Evolutionary conservation across 2,888 invertebrate genomes (phyloP).

Genomic region (Drosophila neonasuta): DNA sequence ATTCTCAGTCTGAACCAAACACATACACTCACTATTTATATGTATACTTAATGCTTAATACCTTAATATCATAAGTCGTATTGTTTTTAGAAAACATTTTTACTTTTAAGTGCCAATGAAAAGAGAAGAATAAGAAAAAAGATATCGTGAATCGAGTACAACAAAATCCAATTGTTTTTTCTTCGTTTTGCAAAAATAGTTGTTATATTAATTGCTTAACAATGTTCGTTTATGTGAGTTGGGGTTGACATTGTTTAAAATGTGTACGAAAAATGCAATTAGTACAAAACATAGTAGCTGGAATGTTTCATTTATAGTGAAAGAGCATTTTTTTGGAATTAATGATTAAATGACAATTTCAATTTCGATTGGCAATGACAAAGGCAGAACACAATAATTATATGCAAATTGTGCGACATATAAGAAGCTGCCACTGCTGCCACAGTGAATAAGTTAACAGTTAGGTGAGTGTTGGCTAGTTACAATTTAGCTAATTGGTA

Average conservation of each 20-base stretch:
- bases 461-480: conserved; percentile 32
- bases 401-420: conserved; percentile 59
- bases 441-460: conserved; percentile 21
- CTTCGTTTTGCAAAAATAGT: conserved; percentile 10
- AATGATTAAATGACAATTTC: conserved; percentile 1
- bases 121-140: conserved; percentile 22
- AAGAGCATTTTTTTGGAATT: conserved; percentile 8
- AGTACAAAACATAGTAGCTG: conserved; percentile 6
- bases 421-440: conserved; percentile 59
- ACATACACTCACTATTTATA: conserved; percentile 28
- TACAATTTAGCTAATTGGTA: conserved; percentile 42
- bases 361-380: conserved; percentile 1
- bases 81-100: conserved; percentile 67
- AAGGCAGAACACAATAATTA: conserved; percentile 55
- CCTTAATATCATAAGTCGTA: conserved; percentile 36
- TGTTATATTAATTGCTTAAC: conserved; percentile 42
- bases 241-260: conserved; percentile 41
- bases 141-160: conserved; percentile 26
- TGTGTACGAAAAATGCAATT: conserved; percentile 6
- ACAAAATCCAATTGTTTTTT: conserved; percentile 25
- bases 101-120: conserved; percentile 44
- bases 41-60: conserved; percentile 17
- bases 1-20: neutral
- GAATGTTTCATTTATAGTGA: conserved; percentile 35
- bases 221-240: conserved; percentile 35